Evolutionary conservation across 2,888 invertebrate genomes (phyloP), one percentile per base, ranked within the genome.

Genomic region (Odontothrips loti): DNA sequence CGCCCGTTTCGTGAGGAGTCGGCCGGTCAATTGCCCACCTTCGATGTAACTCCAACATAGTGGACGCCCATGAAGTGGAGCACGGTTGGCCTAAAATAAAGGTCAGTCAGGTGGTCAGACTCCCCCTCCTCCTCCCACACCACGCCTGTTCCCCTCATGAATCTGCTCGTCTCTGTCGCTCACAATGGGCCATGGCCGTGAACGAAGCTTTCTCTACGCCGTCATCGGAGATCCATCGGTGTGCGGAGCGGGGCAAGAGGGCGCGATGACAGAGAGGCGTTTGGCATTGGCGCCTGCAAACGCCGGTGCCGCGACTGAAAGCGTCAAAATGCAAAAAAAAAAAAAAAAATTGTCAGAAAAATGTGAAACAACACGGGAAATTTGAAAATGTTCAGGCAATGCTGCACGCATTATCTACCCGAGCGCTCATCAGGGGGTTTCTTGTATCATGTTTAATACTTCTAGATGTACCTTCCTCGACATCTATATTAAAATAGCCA

Each of bases 121-220:
- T n/a, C n/a, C 27, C 58, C 58, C 58, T 20, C 51, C 51, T 51
- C 51, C 51, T 15, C 51, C 51, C 51, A 51, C 51, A 17, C 51
- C 15, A 43, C 3, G 2, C 34, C 34, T 43, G 34, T 43, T 43
- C 20, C 58, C 58, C 20, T 58, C 58, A 15, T 15, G 58, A 15
- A 17, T 8, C 58, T 51, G 15, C 34, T 6, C 34, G 34, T 58
- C 58, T 17, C 58, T 6, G 20, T 8, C 58, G 58, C 58, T 17
- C 58, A 58, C 68, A 75, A 75, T 75, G 68, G 68, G 27, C 68
- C 68, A n/a, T 75, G 68, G 68, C 68, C 23, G 68, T 75, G 68
- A 75, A 27, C 10, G 68, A 20, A 17, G 58, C 68, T 27, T 75
- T 75, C 68, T 27, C 27, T 51, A 15, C 58, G 58, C 17, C 58